A percentile compares a stretch with the other conserved stretches of the same genome.
These are phyloP conservation scores for Zaprionus nigranus DNA, from an alignment of 1,140 invertebrate species.

Conservation along the genomic window DNA sequence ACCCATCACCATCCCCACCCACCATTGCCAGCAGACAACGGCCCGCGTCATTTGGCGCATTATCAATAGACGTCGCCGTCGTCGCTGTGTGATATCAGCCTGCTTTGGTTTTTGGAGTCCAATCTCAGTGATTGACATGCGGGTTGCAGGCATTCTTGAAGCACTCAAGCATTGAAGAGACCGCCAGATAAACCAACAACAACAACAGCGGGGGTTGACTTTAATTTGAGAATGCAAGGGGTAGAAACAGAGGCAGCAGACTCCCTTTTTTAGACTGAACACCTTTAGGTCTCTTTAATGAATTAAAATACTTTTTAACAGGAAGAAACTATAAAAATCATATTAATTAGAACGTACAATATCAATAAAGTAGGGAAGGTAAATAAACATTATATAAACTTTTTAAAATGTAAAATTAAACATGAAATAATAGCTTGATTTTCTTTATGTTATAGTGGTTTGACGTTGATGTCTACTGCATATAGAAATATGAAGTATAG, in stretches of 20 bases:
- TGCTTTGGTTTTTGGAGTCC: slow-evolving; percentile 42
- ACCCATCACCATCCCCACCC: slow-evolving; percentile 43
- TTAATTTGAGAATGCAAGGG: background rate
- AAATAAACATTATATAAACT: too few relatives aligned
- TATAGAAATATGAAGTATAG: too few relatives aligned
- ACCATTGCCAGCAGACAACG: slow-evolving; percentile 27
- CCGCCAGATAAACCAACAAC: slow-evolving; percentile 50
- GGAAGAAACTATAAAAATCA: background rate
- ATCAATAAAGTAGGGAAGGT: too few relatives aligned
- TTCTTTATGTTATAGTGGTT: too few relatives aligned
- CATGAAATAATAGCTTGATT: too few relatives aligned
- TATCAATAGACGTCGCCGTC: slow-evolving; percentile 55
- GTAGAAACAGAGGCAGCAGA: background rate
- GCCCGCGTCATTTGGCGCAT: slow-evolving; percentile 61
- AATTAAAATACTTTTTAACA: background rate
- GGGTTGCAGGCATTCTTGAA: slow-evolving; percentile 56
- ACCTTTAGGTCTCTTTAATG: too few relatives aligned
- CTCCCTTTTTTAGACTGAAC: too few relatives aligned
- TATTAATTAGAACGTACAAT: too few relatives aligned
- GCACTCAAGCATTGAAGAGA: slow-evolving; percentile 37
- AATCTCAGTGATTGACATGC: slow-evolving; percentile 80
- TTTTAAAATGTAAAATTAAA: too few relatives aligned
- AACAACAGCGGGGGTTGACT: background rate
- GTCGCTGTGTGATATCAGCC: slow-evolving; percentile 45
- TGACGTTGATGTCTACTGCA: too few relatives aligned